Conservation (phyloP, 2,797 vertebrate genomes). For the Pitangus sulphuratus region DNA sequence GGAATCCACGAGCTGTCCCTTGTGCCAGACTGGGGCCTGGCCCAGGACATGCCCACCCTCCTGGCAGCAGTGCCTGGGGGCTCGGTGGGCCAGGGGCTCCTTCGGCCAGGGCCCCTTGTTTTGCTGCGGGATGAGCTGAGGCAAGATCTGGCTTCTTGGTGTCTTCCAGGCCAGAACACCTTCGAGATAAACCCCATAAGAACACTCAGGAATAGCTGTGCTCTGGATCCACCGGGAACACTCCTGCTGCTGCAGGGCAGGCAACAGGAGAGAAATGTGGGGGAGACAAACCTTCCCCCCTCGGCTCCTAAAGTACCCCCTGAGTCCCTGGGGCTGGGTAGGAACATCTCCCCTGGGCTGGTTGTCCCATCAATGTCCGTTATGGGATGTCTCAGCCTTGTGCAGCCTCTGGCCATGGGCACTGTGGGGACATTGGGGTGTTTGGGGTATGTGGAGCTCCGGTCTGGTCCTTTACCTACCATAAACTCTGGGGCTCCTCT, state of each 20-base stretch:
- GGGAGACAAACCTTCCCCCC: not conserved
- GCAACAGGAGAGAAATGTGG: not conserved
- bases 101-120: not conserved
- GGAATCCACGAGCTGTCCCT: not conserved
- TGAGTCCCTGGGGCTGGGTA: not conserved
- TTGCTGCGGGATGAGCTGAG: not conserved
- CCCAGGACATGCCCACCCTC: not conserved
- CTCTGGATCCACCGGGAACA: not conserved
- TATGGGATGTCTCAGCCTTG: not conserved
- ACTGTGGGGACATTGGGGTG: rapidly evolving
- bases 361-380: not conserved
- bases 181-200: rapidly evolving
- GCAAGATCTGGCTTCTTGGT: not conserved
- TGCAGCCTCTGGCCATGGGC: not conserved
- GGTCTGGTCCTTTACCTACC: not conserved
- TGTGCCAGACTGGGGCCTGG: not conserved
- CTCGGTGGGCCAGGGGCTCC: rapidly evolving
- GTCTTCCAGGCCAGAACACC: rapidly evolving
- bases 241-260: not conserved
- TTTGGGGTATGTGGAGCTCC: not conserved
- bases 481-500: not conserved
- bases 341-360: not conserved
- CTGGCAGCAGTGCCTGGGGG: not conserved
- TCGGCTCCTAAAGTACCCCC: not conserved
- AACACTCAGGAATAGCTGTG: rapidly evolving